A percentile compares a stretch with the other conserved stretches of the same genome.
These are phyloP conservation scores for Aplodontia rufa DNA, from an alignment of 2,113 vertebrate species.

Conservation along the genomic window DNA sequence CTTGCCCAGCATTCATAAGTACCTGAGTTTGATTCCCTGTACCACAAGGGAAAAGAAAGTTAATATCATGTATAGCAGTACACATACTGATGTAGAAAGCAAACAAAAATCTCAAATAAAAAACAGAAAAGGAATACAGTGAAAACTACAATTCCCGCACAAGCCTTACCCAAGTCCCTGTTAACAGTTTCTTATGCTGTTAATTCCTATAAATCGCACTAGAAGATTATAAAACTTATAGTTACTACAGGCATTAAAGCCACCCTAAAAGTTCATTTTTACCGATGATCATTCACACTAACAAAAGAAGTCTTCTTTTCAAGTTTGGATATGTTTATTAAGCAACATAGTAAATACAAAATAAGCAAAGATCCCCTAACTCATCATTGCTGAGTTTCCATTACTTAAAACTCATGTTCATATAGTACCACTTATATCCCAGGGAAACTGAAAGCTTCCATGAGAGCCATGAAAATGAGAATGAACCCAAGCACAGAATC, in stretches of 20 bases:
- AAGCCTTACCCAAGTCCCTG: neutral
- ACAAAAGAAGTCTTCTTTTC: neutral
- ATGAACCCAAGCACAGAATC: neutral
- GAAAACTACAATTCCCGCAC: neutral
- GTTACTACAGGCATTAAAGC: neutral
- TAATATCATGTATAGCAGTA: neutral
- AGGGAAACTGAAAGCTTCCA: neutral
- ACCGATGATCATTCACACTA: neutral
- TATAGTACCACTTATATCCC: neutral
- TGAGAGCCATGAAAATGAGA: neutral
- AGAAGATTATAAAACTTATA: neutral
- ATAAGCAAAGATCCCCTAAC: neutral
- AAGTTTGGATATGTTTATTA: slow-evolving; percentile 7
- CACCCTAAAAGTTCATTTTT: neutral
- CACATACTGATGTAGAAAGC: neutral
- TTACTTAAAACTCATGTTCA: slow-evolving; percentile 29
- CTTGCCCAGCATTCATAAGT: too few relatives aligned
- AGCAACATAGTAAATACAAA: neutral
- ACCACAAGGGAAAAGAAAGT: neutral
- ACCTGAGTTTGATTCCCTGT: neutral
- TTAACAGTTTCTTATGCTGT: neutral
- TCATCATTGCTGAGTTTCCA: neutral
- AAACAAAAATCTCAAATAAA: neutral
- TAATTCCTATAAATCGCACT: neutral
- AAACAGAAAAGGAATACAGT: neutral